Conservation (phyloP, 2,113 vertebrate species). For the Pungitius pungitius region DNA sequence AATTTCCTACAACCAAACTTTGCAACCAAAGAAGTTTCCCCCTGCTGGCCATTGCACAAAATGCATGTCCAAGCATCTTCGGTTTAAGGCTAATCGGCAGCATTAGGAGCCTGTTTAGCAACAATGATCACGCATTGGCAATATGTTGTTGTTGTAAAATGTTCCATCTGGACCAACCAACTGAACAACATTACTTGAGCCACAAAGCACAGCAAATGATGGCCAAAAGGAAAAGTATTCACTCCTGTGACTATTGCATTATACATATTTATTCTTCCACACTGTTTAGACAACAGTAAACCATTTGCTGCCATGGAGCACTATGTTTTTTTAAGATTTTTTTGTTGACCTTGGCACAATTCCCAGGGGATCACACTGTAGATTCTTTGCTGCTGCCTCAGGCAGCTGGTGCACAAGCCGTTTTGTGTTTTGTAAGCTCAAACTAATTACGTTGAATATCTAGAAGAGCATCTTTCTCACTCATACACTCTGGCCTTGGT, state of each 20-base stretch:
- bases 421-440: background rate
- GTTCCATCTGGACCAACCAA: background rate
- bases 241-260: background rate
- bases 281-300: background rate
- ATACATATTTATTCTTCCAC: background rate
- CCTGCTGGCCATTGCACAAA: background rate
- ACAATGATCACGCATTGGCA: background rate
- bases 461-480: background rate
- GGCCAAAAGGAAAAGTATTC: background rate
- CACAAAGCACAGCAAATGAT: background rate
- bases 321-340: background rate
- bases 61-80: background rate
- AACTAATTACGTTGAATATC: background rate
- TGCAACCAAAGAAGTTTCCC: background rate
- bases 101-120: background rate
- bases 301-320: background rate
- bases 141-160: too few species aligned
- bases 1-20: too few species aligned
- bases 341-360: background rate
- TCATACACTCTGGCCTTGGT: background rate
- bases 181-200: background rate
- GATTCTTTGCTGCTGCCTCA: too few species aligned
- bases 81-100: background rate
- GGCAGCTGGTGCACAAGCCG: background rate
- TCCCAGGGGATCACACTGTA: background rate